Evolutionary conservation across 92 coral and sea anemone species (phyloP), one percentile per base, ranked within the genome.

Genomic region (Porites rus): DNA sequence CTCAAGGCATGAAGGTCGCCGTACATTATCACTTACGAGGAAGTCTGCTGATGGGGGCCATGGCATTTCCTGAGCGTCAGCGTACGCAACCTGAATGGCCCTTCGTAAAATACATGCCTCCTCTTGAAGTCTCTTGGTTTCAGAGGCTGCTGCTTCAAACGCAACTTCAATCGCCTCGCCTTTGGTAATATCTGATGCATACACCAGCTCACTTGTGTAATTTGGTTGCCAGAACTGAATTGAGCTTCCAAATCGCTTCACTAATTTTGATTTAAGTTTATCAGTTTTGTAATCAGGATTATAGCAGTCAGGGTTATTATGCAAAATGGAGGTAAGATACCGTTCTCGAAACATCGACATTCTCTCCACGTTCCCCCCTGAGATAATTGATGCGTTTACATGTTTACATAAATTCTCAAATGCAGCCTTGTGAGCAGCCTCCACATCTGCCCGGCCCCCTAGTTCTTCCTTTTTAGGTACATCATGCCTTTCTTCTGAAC

Each of bases 381-480:
- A 28, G 16, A 80, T 80, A n/a, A 66, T 62, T 17, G 85, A 9
- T 66, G 24, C 11, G 51, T 22, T 62, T 6, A 80, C 75, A 66
- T 80, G 75, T 19, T 65, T 60, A 65, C 85, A 66, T n/a, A 80
- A 38, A 66, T 63, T 43, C n/a, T 61, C 85, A 65, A 80, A 80
- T 21, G 85, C 85, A 24, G 77, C 74, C 52, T 80, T 61, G 75
- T 80, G 85, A 13, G 75, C 85, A n/a, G 76, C 72, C 20, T 80
- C 85, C n/a, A 62, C 22, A 43, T n/a, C 85, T 18, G 76, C 75
- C 52, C 28, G 11, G 60, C 78, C 52, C 0, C 52, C 78, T 10
- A 43, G 38, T 53, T 53, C 69, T 53, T 9, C 82, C 46, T 31
- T 31, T 31, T 31, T 31, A 31, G 38, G 38, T 1, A 31, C 38